phyloP scores from a whole-genome alignment of 2,113 vertebrate genomes.

The Ancistrus triradiatus region DNA sequence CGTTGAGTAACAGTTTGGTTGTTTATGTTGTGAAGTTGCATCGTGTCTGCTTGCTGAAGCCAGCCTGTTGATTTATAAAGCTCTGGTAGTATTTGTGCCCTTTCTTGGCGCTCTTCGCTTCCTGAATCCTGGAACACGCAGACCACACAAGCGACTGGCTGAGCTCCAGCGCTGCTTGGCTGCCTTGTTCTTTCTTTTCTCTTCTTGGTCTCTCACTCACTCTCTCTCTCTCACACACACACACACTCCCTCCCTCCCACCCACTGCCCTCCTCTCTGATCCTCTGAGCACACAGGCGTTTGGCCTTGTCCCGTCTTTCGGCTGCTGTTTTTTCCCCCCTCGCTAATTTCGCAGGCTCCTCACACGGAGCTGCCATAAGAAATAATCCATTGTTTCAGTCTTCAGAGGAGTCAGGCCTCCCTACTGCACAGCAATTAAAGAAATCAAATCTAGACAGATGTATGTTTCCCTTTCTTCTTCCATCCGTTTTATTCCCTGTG shows the following conservation, averaged over 20 bases:
- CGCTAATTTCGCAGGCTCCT: slow-evolving; percentile 42
- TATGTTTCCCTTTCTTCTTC: slow-evolving; percentile 54
- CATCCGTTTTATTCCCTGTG: slow-evolving; percentile 58
- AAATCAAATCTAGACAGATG: slow-evolving; percentile 61
- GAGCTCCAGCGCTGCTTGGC: slow-evolving; percentile 44
- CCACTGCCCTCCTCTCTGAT: slow-evolving; percentile 34
- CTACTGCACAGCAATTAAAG: slow-evolving; percentile 60
- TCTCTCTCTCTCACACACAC: slow-evolving; percentile 15
- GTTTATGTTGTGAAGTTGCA: slow-evolving; percentile 35
- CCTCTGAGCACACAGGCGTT: slow-evolving; percentile 33
- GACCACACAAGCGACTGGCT: slow-evolving; percentile 56
- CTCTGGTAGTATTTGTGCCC: slow-evolving; percentile 49
- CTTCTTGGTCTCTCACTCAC: slow-evolving; percentile 18
- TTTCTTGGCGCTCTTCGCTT: slow-evolving; percentile 48
- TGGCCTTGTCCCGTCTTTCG: slow-evolving; percentile 39
- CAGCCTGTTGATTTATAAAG: slow-evolving; percentile 43
- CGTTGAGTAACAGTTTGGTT: slow-evolving; percentile 25
- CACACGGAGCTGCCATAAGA: slow-evolving; percentile 55
- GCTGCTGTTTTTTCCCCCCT: slow-evolving; percentile 17
- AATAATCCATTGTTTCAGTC: slow-evolving; percentile 69
- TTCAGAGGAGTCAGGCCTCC: slow-evolving; percentile 51
- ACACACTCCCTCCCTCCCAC: slow-evolving; percentile 10
- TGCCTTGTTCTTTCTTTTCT: slow-evolving; percentile 31
- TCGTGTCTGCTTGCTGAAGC: slow-evolving; percentile 37
- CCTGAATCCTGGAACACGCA: slow-evolving; percentile 48